Evolutionary conservation across 2,888 invertebrate species (phyloP).

Genomic region (Agrotis puta): DNA sequence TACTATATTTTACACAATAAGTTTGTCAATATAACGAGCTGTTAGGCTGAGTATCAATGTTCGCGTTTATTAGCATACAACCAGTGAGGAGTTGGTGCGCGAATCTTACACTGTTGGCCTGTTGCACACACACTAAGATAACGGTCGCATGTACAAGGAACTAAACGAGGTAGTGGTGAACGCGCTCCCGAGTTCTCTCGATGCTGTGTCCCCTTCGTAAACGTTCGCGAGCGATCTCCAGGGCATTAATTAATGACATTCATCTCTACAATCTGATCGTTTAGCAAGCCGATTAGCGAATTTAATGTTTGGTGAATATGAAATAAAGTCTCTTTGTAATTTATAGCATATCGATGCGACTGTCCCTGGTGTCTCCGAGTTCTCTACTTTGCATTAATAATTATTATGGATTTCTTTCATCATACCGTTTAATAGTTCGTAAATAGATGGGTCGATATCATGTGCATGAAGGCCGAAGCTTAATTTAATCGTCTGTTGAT

Average conservation of each 20-base stretch:
- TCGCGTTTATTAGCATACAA: conserved; percentile 19
- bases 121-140: conserved; percentile 11
- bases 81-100: conserved; percentile 1
- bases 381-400: conserved; percentile 5
- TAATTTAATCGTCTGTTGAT: neutral
- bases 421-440: neutral
- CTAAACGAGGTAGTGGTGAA: neutral
- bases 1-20: conserved; percentile 32
- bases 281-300: neutral
- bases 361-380: neutral
- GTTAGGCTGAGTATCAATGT: neutral
- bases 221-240: conserved; percentile 4
- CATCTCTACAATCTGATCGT: neutral
- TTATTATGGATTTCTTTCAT: neutral
- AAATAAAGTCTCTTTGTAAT: neutral
- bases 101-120: conserved; percentile 3
- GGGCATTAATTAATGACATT: neutral
- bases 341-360: neutral
- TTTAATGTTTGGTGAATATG: neutral
- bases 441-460: neutral
- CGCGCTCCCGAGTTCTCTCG: neutral
- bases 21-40: conserved; percentile 7
- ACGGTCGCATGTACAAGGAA: neutral
- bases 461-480: neutral
- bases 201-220: conserved; percentile 1